A percentile compares a stretch with the other conserved stretches of the same genome.
Conservation (phyloP, 2,888 invertebrate species). For the Tortrix viridana region DNA sequence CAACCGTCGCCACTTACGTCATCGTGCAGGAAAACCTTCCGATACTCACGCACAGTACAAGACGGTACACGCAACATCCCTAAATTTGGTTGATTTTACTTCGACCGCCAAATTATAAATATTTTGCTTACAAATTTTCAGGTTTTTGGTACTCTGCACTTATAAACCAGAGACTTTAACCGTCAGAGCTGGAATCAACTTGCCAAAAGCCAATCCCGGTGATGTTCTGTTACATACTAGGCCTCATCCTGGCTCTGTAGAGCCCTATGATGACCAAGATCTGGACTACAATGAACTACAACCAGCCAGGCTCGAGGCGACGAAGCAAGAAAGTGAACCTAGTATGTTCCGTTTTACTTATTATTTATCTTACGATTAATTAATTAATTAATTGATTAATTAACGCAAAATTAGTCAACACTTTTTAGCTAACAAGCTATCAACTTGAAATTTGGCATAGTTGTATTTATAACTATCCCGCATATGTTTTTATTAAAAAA, state of each 20-base stretch:
- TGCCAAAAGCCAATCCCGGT: slow-evolving; percentile 85
- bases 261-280: slow-evolving; percentile 71
- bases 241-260: slow-evolving; percentile 69
- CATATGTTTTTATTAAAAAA: too few relatives aligned
- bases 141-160: slow-evolving; percentile 91
- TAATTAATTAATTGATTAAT: background rate
- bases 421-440: too few relatives aligned
- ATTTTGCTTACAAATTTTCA: slow-evolving; percentile 50
- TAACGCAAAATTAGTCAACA: background rate
- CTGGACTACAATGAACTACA: slow-evolving; percentile 76
- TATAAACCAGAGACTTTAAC: slow-evolving; percentile 93
- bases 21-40: slow-evolving; percentile 93
- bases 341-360: slow-evolving; percentile 61
- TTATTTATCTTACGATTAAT: background rate
- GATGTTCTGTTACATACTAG: slow-evolving; percentile 75
- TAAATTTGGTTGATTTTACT: background rate
- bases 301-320: slow-evolving; percentile 76
- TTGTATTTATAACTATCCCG: too few relatives aligned
- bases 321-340: slow-evolving; percentile 65
- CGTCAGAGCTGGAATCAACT: slow-evolving; percentile 90
- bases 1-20: slow-evolving; percentile 92
- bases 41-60: slow-evolving; percentile 91
- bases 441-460: too few relatives aligned
- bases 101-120: background rate
- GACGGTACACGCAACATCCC: slow-evolving; percentile 73